Evolutionary conservation across 1,140 invertebrate species (phyloP).

Genomic region (Danaus plexippus): DNA sequence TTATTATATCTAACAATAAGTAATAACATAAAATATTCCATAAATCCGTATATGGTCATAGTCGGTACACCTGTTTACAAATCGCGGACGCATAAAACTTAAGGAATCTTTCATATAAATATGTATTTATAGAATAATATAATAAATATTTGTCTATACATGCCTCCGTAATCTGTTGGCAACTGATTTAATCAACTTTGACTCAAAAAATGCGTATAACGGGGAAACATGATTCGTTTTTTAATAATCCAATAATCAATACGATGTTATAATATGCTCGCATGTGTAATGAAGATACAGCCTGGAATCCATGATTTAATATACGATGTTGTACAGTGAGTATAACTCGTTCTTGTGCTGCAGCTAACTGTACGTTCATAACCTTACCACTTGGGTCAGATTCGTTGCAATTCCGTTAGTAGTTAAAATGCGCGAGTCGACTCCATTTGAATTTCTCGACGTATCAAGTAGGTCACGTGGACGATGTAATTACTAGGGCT

Average conservation of each 20-base stretch:
- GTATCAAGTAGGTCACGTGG: slow-evolving; percentile 22
- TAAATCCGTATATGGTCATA: slow-evolving; percentile 8
- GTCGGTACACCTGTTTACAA: slow-evolving; percentile 1
- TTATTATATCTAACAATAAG: slow-evolving; percentile 16
- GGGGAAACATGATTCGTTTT: too few relatives aligned
- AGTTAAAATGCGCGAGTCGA: slow-evolving; percentile 21
- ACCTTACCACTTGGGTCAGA: background rate
- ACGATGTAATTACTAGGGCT: slow-evolving; percentile 9
- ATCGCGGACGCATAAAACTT: too few relatives aligned
- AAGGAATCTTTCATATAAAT: too few relatives aligned
- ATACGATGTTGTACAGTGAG: background rate
- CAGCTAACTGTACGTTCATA: slow-evolving; percentile 1
- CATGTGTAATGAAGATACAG: too few relatives aligned
- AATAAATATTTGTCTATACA: slow-evolving; percentile 2
- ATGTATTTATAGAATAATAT: background rate
- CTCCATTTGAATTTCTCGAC: slow-evolving; percentile 31
- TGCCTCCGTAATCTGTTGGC: background rate
- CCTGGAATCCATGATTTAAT: too few relatives aligned
- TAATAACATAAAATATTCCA: slow-evolving; percentile 18
- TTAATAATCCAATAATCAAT: too few relatives aligned
- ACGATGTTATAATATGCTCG: too few relatives aligned
- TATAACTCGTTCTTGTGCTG: background rate
- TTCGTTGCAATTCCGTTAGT: slow-evolving; percentile 5
- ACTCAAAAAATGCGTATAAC: too few relatives aligned
- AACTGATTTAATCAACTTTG: too few relatives aligned